Base-by-base conservation (phyloP, 1,140 invertebrate genomes). In the Scylla paramamosain region DNA sequence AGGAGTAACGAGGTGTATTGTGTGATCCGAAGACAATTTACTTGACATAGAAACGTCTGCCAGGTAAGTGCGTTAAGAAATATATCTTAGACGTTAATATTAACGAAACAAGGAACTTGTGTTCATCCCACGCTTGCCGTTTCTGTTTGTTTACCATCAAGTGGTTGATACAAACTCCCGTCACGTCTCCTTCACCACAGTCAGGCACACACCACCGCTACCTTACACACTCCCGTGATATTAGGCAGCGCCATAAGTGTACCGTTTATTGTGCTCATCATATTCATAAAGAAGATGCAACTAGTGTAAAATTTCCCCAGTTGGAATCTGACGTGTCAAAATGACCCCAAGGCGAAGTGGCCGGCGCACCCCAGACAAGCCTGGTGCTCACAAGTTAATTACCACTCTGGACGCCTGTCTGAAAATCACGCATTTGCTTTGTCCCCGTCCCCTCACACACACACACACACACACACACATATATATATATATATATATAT, bases 121-220 rank as follows among this genome's bases (percentile, higher is more conserved):
- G 92, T 48, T 92, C n/a, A 46, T 82, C n/a, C 31, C 92, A 16
- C 83, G 92, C 77, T 87, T 84, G 48, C 45, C 29, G 12, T 83
- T 45, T n/a, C 77, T 84, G 92, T 93, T 93, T 93, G 92, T 93
- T 93, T 93, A 93, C 92, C 92, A 48, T 84, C 92, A 93, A 93
- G 92, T 93, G 92, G 92, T 93, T 84, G 92, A 84, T 52, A 46
- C 87, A n/a, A 77, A 77, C 67, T 77, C 16, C 67, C 25, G 67
- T n/a, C 67, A n/a, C 20, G 67, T n/a, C 67, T 59, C 20, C 20
- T 20, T n/a, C 67, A n/a, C n/a, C 67, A n/a, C 20, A 77, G 12
- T n/a, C 67, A 25, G 20, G 6, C 67, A 77, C 67, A 77, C 67
- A n/a, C 20, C 67, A n/a, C 52, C 16, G 52, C 16, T 59, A 12